Conservation (phyloP, 2,888 invertebrate species). For the Drosophila testacea region DNA sequence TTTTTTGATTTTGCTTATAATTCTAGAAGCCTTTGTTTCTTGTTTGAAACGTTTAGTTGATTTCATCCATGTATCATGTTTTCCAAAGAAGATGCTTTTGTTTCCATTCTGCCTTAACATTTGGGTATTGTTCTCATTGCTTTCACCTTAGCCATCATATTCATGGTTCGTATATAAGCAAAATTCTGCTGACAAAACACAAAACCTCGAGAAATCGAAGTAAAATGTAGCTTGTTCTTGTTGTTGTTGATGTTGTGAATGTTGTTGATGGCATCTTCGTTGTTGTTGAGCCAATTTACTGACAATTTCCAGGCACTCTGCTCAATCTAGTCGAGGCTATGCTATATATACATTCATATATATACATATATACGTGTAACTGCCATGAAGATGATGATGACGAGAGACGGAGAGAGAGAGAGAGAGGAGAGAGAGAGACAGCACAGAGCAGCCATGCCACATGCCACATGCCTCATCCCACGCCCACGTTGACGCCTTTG, state of each 20-base stretch:
- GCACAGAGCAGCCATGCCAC: conserved; percentile 21
- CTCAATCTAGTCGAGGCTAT: conserved; percentile 61
- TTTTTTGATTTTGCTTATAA: background rate
- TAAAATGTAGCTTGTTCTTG: conserved; percentile 63
- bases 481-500: conserved; percentile 73
- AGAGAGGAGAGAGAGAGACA: background rate
- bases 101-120: conserved; percentile 13
- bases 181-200: conserved; percentile 78
- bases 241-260: conserved; percentile 30
- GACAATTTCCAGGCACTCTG: conserved; percentile 75
- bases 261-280: conserved; percentile 64
- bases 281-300: conserved; percentile 80
- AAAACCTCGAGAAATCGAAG: conserved; percentile 76
- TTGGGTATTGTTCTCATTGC: conserved; percentile 44
- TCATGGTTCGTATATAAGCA: conserved; percentile 56
- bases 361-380: conserved; percentile 51
- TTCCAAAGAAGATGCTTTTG: background rate
- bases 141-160: conserved; percentile 52
- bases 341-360: conserved; percentile 23
- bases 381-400: conserved; percentile 65
- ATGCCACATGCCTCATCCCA: conserved; percentile 25
- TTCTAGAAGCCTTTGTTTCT: conserved; percentile 1
- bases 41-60: background rate
- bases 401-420: conserved; percentile 8
- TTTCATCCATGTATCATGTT: conserved; percentile 2